Percentiles rank a stretch among this genome's conserved stretches.
Evolutionary conservation across 1,140 invertebrate genomes (phyloP).

Genomic region (Homalodisca vitripennis): DNA sequence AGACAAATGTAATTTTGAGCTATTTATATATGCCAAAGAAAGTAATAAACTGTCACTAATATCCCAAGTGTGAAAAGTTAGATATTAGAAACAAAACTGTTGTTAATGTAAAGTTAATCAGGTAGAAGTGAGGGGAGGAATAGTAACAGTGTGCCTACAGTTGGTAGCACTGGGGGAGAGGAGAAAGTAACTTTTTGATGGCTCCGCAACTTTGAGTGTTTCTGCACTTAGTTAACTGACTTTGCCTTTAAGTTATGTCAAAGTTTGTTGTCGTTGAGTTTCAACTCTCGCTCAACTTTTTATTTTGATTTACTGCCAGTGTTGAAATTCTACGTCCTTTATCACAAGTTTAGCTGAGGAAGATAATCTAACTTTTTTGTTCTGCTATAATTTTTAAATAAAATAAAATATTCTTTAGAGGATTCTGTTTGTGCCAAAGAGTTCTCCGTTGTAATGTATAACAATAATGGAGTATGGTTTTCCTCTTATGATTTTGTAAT

Average conservation of each 20-base stretch:
- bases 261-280: conserved; percentile 12
- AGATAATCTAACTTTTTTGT: conserved; percentile 12
- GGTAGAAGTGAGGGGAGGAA: too few relatives aligned
- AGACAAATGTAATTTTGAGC: too few relatives aligned
- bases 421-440: too few relatives aligned
- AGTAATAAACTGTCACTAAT: too few relatives aligned
- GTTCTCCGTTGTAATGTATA: too few relatives aligned
- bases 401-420: too few relatives aligned
- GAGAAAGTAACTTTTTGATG: conserved; percentile 19
- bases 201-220: conserved; percentile 16
- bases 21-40: too few relatives aligned
- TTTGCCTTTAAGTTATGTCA: conserved; percentile 25
- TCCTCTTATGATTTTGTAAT: too few relatives aligned
- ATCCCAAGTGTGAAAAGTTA: too few relatives aligned
- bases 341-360: conserved; percentile 5
- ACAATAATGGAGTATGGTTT: too few relatives aligned
- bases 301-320: conserved; percentile 24
- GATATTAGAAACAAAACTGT: too few relatives aligned
- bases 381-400: conserved; percentile 4
- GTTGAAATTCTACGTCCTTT: conserved; percentile 17
- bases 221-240: conserved; percentile 24
- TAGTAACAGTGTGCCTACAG: background rate
- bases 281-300: conserved; percentile 13
- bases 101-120: too few relatives aligned
- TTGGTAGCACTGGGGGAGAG: background rate